Percentiles rank a stretch among this genome's conserved stretches.
Evolutionary conservation across 1,140 invertebrate genomes (phyloP).

Genomic region (Trichoplusia ni): DNA sequence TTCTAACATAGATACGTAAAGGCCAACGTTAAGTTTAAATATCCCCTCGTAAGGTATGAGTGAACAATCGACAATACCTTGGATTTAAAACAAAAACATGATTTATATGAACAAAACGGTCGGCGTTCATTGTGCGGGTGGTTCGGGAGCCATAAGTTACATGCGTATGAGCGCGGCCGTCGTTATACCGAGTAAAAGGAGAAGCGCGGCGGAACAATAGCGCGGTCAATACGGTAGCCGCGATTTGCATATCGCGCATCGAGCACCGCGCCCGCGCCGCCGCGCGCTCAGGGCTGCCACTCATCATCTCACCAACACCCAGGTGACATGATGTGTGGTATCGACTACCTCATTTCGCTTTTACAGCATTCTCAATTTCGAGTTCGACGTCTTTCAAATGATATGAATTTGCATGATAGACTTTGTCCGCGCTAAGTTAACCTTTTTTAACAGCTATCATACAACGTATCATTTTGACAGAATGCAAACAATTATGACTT

Average conservation of each 20-base stretch:
- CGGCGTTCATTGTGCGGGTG: constrained; percentile 40
- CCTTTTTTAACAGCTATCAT: too few relatives aligned
- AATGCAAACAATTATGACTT: too few relatives aligned
- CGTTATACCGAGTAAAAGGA: constrained; percentile 42
- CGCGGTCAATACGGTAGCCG: constrained; percentile 66
- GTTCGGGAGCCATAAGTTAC: constrained; percentile 59
- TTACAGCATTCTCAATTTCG: too few relatives aligned
- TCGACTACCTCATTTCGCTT: too few relatives aligned
- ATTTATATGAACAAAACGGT: constrained; percentile 39
- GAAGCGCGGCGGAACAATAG: constrained; percentile 54
- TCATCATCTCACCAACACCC: background rate
- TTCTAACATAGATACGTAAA: background rate
- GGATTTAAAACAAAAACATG: constrained; percentile 32
- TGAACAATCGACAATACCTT: constrained; percentile 57
- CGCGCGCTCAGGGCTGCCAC: constrained; percentile 13
- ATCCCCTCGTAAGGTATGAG: constrained; percentile 41
- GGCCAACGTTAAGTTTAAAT: constrained; percentile 32
- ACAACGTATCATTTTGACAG: too few relatives aligned
- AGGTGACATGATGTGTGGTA: too few relatives aligned
- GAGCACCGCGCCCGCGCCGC: constrained; percentile 39
- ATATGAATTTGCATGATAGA: too few relatives aligned
- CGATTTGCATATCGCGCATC: constrained; percentile 71
- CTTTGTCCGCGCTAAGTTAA: too few relatives aligned
- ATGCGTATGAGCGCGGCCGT: constrained; percentile 42
- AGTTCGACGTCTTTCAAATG: too few relatives aligned